These are phyloP conservation scores for Lutraria lutraria DNA, from an alignment of 2,888 invertebrate species.

Conservation along the genomic window DNA sequence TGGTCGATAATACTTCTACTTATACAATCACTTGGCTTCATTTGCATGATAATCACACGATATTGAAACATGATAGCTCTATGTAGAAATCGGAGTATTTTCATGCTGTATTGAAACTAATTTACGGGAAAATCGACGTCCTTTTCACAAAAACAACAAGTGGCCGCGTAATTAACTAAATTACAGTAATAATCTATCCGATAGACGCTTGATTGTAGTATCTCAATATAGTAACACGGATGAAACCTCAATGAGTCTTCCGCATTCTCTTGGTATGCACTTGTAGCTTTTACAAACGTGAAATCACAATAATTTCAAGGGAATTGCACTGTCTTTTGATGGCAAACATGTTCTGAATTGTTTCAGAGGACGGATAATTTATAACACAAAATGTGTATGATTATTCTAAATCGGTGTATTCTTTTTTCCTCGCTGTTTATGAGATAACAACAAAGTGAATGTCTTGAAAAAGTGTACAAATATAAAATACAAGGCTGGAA, in stretches of 20 bases:
- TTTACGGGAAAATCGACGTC: constrained; percentile 60
- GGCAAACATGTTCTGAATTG: constrained; percentile 3
- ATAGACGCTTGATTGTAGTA: constrained; percentile 15
- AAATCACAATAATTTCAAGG: constrained; percentile 28
- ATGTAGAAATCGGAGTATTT: constrained; percentile 53
- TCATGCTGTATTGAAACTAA: constrained; percentile 66
- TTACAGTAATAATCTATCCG: constrained; percentile 47
- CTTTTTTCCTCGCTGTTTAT: not conserved
- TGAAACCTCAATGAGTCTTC: constrained; percentile 27
- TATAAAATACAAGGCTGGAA: not conserved
- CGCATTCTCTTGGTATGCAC: constrained; percentile 17
- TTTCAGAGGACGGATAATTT: not conserved
- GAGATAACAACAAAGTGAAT: not conserved
- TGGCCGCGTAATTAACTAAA: constrained; percentile 54
- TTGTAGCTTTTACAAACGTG: constrained; percentile 23
- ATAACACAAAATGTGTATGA: constrained; percentile 16
- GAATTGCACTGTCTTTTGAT: constrained; percentile 20
- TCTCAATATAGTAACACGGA: constrained; percentile 33
- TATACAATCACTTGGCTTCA: constrained; percentile 47
- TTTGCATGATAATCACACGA: constrained; percentile 67
- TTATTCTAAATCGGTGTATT: not conserved
- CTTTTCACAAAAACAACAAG: constrained; percentile 61
- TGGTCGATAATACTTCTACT: constrained; percentile 63
- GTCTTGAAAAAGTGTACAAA: not conserved
- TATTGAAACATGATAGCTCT: constrained; percentile 67